Evolutionary conservation across 2,113 vertebrate species (phyloP), one percentile per base, ranked within the genome.

Genomic region (Oxyruncus cristatus): DNA sequence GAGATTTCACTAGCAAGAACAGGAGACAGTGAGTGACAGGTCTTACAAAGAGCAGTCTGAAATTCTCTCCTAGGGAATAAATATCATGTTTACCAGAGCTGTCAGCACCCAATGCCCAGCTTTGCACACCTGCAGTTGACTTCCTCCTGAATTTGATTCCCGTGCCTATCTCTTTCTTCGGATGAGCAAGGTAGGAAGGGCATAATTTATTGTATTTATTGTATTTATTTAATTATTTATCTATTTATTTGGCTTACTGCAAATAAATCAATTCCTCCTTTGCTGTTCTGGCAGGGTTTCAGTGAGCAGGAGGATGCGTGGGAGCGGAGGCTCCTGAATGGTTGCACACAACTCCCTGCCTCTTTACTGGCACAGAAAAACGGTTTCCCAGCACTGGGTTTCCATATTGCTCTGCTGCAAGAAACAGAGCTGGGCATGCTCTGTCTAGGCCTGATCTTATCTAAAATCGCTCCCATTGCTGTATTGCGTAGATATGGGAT

Each of bases 391-490:
- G 92, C 72, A 37, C 73, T 92, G 49, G 72, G 83, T 92, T 96
- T 95, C 95, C 95, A 94, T 96, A 68, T 66, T 96, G 83, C 67
- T 77, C 93, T 81, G 37, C 79, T 96, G 85, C 75, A 92, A 96
- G 90, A 84, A 90, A 92, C 95, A 95, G 92, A 95, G 79, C 85
- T 21, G 0, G 96, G 95, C 95, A 86, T 84, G 95, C 93, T 96
- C 92, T 93, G 67, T 84, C 85, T 42, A 61, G 56, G 86, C 19
- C 76, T 91, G 95, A 95, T 96, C 95, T 96, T 96, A 96, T 97
- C 96, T 96, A 12, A 88, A 90, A 92, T 74, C 22, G 17, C 92
- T 96, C 85, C 83, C 93, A 96, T 68, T 35, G 0, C 88, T 84
- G 33, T n/a, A 42, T 41, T 89, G 76, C 44, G 28, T 86, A 93